These are phyloP conservation scores for Olivierus martensii DNA, from an alignment of 1,140 invertebrate species.

Conservation along the genomic window DNA sequence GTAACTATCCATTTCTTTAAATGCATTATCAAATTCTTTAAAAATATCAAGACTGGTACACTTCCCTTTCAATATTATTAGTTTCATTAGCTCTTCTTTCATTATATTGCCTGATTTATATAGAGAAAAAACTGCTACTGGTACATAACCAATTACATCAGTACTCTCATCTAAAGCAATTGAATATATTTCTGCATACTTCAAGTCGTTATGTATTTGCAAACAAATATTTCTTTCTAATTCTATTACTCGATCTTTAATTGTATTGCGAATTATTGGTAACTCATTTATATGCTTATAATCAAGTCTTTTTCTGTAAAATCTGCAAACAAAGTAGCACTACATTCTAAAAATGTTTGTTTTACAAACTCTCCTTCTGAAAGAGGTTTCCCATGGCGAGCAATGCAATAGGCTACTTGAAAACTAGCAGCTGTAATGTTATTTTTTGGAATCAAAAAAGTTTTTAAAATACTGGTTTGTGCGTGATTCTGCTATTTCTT, in stretches of 20 bases:
- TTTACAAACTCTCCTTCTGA: slow-evolving; percentile 19
- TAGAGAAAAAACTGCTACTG: neutral
- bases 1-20: neutral
- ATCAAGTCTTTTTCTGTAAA: neutral
- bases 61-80: neutral
- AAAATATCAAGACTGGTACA: neutral
- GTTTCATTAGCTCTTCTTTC: neutral
- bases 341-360: neutral
- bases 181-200: neutral
- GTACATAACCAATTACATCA: neutral
- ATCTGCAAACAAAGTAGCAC: neutral
- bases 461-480: too few species aligned
- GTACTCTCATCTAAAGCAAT: neutral
- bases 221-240: neutral
- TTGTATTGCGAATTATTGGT: neutral
- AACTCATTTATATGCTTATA: neutral
- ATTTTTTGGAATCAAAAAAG: neutral
- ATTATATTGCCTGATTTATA: neutral
- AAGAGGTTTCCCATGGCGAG: neutral
- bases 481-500: too few species aligned
- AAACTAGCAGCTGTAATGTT: neutral
- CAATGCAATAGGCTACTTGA: neutral
- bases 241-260: neutral
- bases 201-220: neutral
- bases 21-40: slow-evolving; percentile 1